Evolutionary conservation across 2,113 vertebrate genomes (phyloP), one percentile per base, ranked within the genome.

Genomic region (Neodon shergylaensis): DNA sequence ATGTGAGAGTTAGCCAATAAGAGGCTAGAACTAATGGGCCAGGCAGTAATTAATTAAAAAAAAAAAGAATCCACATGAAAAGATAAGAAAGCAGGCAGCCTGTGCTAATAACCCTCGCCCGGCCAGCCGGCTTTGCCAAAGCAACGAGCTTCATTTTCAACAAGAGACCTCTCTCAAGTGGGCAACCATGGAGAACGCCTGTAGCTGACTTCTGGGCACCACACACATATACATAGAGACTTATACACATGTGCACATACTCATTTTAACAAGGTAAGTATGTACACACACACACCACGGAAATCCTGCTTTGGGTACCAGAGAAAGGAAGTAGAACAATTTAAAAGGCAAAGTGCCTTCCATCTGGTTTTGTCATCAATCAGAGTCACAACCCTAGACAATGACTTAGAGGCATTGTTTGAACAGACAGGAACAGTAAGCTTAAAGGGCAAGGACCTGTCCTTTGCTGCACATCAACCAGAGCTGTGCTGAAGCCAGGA

Each of bases 371-470:
- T 88, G 90, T 91, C 94, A 66, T 47, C 74, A 17, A 47, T 82
- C 73, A 83, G 86, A 5, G 24, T 66, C 36, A 92, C n/a, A 79
- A 78, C 31, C 14, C 72, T 61, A 82, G 3, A 42, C 9, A 74
- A 26, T 39, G 82, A 26, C 58, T 28, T 36, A 52, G 73, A 82
- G 68, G 33, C 42, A 28, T 24, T 47, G 21, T 42, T 66, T 82
- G 63, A 94, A 72, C 68, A 65, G 72, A 77, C 24, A 47, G 88
- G 86, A 87, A 92, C 39, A 88, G 28, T 19, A 74, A 89, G 78
- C 68, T 36, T 70, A 31, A 74, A 58, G 14, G 3, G 47, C 31
- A 86, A 68, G 44, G 63, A 58, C 26, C 44, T 85, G 92, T 26
- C 81, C 83, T 79, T 36, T 21, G 13, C 12, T 44, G 16, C 4